These are phyloP conservation scores for Lapara coniferarum DNA, from an alignment of 2,888 invertebrate species.

Conservation along the genomic window DNA sequence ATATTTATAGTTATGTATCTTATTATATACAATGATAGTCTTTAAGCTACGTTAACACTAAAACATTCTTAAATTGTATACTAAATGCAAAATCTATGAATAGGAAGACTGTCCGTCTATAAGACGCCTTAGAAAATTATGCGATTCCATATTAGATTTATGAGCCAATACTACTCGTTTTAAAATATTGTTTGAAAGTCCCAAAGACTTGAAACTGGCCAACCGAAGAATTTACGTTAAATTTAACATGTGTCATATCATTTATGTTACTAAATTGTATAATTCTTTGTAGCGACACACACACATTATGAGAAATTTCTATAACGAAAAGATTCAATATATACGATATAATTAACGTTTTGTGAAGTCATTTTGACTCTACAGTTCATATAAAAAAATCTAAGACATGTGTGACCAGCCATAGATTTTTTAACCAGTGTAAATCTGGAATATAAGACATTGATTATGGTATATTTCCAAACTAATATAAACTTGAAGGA, in stretches of 20 bases:
- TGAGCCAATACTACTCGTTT: not conserved
- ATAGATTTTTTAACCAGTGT: too few relatives aligned
- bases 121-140: not conserved
- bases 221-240: not conserved
- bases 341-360: too few relatives aligned
- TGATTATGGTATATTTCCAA: too few relatives aligned
- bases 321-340: too few relatives aligned
- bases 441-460: too few relatives aligned
- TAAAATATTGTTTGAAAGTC: not conserved
- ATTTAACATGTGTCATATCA: too few relatives aligned
- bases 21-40: slow-evolving; percentile 44
- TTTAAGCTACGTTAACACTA: slow-evolving; percentile 49
- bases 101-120: slow-evolving; percentile 68
- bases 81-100: slow-evolving; percentile 66
- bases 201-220: not conserved
- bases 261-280: too few relatives aligned
- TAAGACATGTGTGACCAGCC: too few relatives aligned
- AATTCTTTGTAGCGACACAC: too few relatives aligned
- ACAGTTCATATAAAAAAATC: too few relatives aligned
- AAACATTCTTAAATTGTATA: slow-evolving; percentile 61
- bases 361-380: too few relatives aligned
- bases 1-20: slow-evolving; percentile 37
- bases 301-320: too few relatives aligned
- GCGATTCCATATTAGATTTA: not conserved
- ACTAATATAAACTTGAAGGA: not conserved